These are phyloP conservation scores for Plutella xylostella DNA, from an alignment of 2,888 invertebrate species.

Conservation along the genomic window DNA sequence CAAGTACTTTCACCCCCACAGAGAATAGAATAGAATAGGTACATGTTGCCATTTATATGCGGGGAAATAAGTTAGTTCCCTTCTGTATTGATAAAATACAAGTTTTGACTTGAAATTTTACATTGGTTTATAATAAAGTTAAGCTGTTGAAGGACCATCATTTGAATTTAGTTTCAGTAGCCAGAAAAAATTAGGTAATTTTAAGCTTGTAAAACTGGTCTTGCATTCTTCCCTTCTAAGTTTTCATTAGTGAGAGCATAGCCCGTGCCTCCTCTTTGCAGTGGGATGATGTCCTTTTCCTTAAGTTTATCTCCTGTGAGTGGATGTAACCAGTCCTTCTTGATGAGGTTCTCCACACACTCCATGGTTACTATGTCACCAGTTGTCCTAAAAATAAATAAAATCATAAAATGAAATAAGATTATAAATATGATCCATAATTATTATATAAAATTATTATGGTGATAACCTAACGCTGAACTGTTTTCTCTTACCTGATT, in stretches of 20 bases:
- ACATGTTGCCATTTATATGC: too few species aligned
- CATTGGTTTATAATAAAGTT: too few species aligned
- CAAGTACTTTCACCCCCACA: too few species aligned
- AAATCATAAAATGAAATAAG: not conserved
- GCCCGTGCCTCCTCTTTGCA: constrained; percentile 97
- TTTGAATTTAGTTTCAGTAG: not conserved
- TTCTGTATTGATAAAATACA: too few species aligned
- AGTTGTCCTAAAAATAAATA: constrained; percentile 65
- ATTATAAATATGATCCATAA: too few species aligned
- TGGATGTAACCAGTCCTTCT: constrained; percentile 97
- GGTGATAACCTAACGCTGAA: too few species aligned
- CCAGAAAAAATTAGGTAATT: not conserved
- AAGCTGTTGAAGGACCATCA: too few species aligned
- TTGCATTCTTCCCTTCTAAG: constrained; percentile 83
- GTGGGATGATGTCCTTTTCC: constrained; percentile 91
- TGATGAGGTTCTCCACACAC: constrained; percentile 95
- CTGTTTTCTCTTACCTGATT: constrained; percentile 60
- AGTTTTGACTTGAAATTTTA: too few species aligned
- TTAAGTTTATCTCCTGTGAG: constrained; percentile 84
- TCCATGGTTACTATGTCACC: constrained; percentile 97
- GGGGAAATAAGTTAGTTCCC: too few species aligned
- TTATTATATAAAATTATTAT: too few species aligned
- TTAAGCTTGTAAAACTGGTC: constrained; percentile 87
- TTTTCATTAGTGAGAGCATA: constrained; percentile 89
- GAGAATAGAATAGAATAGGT: too few species aligned